These are phyloP conservation scores for Chironomus tepperi DNA, from an alignment of 1,140 invertebrate species.

Conservation along the genomic window DNA sequence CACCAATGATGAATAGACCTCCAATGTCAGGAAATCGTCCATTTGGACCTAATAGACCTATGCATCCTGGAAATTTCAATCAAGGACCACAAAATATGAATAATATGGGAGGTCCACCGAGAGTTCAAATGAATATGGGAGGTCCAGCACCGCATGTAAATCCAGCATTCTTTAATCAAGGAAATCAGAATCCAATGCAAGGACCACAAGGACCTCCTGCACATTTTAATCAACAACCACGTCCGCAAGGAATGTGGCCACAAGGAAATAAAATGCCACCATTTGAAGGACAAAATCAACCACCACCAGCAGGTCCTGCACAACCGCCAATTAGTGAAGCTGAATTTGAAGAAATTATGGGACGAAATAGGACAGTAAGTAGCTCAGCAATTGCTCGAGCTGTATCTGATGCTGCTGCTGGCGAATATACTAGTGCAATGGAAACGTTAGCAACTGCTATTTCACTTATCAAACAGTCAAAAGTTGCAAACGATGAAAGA, in stretches of 20 bases:
- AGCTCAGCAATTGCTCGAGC: constrained; percentile 93
- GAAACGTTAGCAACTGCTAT: constrained; percentile 98
- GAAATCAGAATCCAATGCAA: constrained; percentile 46
- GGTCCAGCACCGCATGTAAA: constrained; percentile 90
- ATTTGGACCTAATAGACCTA: constrained; percentile 33
- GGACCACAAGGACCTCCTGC: constrained; percentile 50
- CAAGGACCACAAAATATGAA: constrained; percentile 33
- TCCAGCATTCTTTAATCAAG: constrained; percentile 87
- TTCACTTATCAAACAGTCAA: constrained; percentile 96
- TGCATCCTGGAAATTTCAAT: constrained; percentile 41
- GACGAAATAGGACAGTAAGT: constrained; percentile 92
- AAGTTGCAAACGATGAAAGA: constrained; percentile 93
- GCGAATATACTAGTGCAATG: constrained; percentile 94
- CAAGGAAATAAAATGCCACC: constrained; percentile 36
- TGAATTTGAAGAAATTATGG: constrained; percentile 98
- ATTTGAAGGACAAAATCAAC: constrained; percentile 34
- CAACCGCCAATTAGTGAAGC: constrained; percentile 72
- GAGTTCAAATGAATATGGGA: constrained; percentile 46
- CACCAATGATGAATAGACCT: neutral
- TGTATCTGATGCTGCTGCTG: constrained; percentile 92
- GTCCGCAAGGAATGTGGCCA: constrained; percentile 29
- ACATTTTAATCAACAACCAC: constrained; percentile 40
- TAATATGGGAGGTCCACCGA: constrained; percentile 45
- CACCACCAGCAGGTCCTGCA: constrained; percentile 45
- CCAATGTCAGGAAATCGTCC: constrained; percentile 26